phyloP scores from a whole-genome alignment of 2,797 vertebrate genomes.

The Semaprochilodus insignis region DNA sequence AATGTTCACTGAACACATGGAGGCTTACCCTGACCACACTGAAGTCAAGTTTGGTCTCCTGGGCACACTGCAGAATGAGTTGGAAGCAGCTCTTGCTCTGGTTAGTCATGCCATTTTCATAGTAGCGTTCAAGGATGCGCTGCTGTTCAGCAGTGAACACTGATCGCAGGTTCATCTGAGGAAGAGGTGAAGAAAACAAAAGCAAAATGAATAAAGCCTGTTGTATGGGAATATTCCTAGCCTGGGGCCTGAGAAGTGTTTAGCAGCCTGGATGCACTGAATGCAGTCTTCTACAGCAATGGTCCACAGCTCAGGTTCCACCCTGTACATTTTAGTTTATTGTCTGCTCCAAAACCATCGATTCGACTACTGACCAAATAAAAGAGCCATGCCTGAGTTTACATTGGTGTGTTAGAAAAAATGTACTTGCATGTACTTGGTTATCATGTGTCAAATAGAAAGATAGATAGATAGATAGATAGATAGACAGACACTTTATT shows the following conservation, averaged over 20 bases:
- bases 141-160: constrained; percentile 98
- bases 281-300: neutral
- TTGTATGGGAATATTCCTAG: neutral
- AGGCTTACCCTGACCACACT: constrained; percentile 96
- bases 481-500: too few relatives aligned
- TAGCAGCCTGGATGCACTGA: neutral
- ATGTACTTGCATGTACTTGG: neutral
- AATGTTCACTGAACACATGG: neutral
- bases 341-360: neutral
- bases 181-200: constrained; percentile 44
- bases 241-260: neutral
- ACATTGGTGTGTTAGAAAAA: neutral
- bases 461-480: too few relatives aligned
- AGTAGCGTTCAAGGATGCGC: constrained; percentile 96
- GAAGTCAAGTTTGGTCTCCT: constrained; percentile 99
- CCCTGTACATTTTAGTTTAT: neutral
- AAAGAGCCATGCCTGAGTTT: neutral
- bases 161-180: constrained; percentile 98
- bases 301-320: neutral
- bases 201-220: neutral
- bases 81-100: constrained; percentile 99
- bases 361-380: neutral
- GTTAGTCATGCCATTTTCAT: constrained; percentile 99
- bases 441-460: neutral
- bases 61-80: constrained; percentile 98